These are phyloP conservation scores for Antheraea mylitta DNA, from an alignment of 1,140 invertebrate genomes.

Conservation along the genomic window DNA sequence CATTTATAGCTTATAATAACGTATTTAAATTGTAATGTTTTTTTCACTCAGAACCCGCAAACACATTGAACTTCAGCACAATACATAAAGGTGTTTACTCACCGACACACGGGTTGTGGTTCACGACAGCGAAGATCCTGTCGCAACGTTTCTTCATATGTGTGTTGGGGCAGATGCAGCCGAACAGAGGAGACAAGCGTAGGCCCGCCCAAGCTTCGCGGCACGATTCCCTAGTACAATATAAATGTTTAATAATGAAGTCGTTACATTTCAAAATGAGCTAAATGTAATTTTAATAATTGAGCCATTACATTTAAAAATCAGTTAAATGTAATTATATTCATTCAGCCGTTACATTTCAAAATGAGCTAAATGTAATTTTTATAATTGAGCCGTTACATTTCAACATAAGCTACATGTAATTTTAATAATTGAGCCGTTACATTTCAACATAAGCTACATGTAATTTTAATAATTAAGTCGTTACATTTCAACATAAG, in stretches of 20 bases:
- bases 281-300: too few species aligned
- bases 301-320: too few species aligned
- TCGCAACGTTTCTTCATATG: slow-evolving; percentile 93
- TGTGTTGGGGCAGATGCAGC: slow-evolving; percentile 93
- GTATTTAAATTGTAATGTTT: neutral
- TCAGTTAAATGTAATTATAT: too few species aligned
- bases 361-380: too few species aligned
- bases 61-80: slow-evolving; percentile 38
- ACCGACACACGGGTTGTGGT: slow-evolving; percentile 95
- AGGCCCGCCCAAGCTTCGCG: slow-evolving; percentile 91
- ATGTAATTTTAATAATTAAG: too few species aligned
- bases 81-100: slow-evolving; percentile 78
- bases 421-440: too few species aligned
- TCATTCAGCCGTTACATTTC: too few species aligned
- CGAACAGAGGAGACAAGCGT: slow-evolving; percentile 91
- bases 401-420: too few species aligned
- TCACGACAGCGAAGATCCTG: slow-evolving; percentile 90
- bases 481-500: too few species aligned
- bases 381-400: too few species aligned
- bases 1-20: neutral
- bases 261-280: too few species aligned
- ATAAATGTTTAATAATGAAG: neutral
- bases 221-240: slow-evolving; percentile 84
- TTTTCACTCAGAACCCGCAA: slow-evolving; percentile 50
- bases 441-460: too few species aligned